phyloP scores from a whole-genome alignment of 2,113 vertebrate species.

The Uropsilus gracilis region DNA sequence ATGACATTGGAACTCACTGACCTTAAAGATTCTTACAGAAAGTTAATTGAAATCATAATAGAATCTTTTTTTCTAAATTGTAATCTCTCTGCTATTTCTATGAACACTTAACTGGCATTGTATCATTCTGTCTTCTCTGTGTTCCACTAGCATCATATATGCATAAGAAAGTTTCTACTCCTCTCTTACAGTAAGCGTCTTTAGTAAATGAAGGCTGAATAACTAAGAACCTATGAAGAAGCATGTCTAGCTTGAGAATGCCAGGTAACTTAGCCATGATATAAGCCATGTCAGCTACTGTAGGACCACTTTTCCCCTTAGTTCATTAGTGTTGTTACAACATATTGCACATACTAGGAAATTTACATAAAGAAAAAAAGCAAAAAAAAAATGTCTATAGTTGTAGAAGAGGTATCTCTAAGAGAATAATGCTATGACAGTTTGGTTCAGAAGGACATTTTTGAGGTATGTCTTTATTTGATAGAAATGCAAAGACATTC shows the following conservation, averaged over 20 bases:
- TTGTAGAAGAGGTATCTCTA: background rate
- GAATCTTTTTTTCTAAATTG: background rate
- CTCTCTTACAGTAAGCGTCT: background rate
- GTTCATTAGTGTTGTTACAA: background rate
- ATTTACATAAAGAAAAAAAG: background rate
- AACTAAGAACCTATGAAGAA: background rate
- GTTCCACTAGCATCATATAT: background rate
- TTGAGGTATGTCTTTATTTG: background rate
- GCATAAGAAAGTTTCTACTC: background rate
- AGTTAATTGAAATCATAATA: background rate
- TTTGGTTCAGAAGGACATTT: background rate
- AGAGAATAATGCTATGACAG: background rate
- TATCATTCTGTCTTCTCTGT: background rate
- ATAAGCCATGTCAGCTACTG: background rate
- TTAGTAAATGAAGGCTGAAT: background rate
- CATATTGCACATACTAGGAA: background rate
- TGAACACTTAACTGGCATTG: background rate
- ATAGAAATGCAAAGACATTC: background rate
- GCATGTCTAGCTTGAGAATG: background rate
- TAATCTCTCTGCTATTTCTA: background rate
- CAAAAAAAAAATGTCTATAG: too few species aligned
- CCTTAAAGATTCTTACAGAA: background rate
- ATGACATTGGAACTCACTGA: background rate
- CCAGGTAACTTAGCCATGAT: fast-evolving
- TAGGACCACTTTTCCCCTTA: background rate